phyloP scores from a whole-genome alignment of 1,140 invertebrate species.

The Drosophila melanogaster region DNA sequence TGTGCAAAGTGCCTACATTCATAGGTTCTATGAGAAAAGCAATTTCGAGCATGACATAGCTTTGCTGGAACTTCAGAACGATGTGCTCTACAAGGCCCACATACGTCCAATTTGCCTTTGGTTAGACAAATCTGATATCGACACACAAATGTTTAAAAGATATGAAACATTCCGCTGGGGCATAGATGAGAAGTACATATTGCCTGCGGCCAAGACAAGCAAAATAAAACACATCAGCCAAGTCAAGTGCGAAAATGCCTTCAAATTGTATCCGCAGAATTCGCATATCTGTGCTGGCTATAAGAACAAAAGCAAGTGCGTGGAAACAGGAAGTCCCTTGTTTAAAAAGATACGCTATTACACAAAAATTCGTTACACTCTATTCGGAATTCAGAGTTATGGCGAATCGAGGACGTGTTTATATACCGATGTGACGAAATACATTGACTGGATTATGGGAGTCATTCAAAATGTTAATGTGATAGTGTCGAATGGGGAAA shows the following conservation, averaged over 20 bases:
- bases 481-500: no score
- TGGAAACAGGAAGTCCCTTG: conserved; percentile 9
- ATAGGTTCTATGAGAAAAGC: background rate
- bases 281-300: conserved; percentile 4
- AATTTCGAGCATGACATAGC: background rate
- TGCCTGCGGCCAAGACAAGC: background rate
- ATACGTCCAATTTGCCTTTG: conserved; percentile 12
- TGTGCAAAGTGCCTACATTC: background rate
- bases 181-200: background rate
- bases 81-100: background rate
- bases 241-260: background rate
- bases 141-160: background rate
- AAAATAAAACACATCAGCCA: background rate
- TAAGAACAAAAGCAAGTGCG: background rate
- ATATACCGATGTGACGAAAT: conserved; percentile 6
- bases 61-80: background rate
- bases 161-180: background rate
- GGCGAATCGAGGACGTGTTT: background rate
- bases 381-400: conserved; percentile 7
- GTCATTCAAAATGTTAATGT: background rate
- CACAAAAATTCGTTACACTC: background rate
- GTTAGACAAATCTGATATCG: no score
- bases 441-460: conserved; percentile 9
- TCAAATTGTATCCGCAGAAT: no score
- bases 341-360: fast-evolving